Conservation (phyloP, 1,140 invertebrate genomes). For the Lamellibrachia luymesi region DNA sequence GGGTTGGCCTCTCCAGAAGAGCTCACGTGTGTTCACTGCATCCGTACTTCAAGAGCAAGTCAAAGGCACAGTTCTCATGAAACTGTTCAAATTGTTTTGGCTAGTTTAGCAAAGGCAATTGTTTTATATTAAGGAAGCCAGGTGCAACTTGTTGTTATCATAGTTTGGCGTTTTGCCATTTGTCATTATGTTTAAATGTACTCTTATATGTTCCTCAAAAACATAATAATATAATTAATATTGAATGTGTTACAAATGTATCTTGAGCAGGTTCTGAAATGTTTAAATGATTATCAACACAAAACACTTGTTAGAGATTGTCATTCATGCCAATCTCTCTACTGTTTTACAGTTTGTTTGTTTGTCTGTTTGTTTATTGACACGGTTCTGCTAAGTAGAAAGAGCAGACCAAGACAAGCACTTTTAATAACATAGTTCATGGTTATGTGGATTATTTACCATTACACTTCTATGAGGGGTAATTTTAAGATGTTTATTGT, state of each 20-base stretch:
- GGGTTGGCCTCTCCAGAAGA: conserved; percentile 2
- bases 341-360: too few species aligned
- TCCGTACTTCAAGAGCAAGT: neutral
- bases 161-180: neutral
- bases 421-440: too few species aligned
- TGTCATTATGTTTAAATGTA: neutral
- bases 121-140: neutral
- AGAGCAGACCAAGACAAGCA: too few species aligned
- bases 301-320: neutral
- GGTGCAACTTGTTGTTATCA: neutral
- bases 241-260: neutral
- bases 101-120: neutral
- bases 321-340: too few species aligned
- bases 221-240: neutral
- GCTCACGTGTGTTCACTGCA: neutral
- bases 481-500: too few species aligned
- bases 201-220: neutral
- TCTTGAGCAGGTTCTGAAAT: too few species aligned
- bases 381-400: too few species aligned
- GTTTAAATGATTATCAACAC: neutral
- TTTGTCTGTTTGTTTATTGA: too few species aligned
- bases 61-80: neutral
- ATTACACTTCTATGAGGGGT: too few species aligned
- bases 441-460: too few species aligned
- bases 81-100: neutral